Evolutionary conservation across 2,797 vertebrate genomes (phyloP), one percentile per base, ranked within the genome.

Genomic region (Leptatherina wallacei): DNA sequence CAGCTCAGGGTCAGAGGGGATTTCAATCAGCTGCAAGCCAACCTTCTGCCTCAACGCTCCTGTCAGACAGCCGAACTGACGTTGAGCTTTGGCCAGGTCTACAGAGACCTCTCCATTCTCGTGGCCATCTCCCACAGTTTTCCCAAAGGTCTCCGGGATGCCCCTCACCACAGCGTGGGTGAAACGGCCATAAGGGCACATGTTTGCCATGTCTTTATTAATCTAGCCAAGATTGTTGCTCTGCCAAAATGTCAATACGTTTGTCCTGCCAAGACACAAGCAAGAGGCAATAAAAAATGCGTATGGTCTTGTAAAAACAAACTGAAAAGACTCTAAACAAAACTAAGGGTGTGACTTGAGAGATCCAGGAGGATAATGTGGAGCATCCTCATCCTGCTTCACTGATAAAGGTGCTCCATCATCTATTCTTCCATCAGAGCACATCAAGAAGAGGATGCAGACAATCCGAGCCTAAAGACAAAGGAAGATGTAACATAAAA

Each of bases 41-140:
- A 97, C 91, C 75, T 97, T 97, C 91, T 98, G 97, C 77, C 97
- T 94, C 87, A 98, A 90, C 36, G 96, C 96, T 36, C 97, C 97
- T 0, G 95, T 95, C 79, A 97, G 88, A 51, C 97, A 96, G 0
- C 97, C 97, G 0, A 96, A 96, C 91, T 98, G 96, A 44, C 97
- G 94, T 87, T 97, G 96, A 0, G 95, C 96, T 77, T 97, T 97
- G 58, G 97, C 96, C 84, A 97, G 87, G 58, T 98, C 96, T 82
- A 96, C 91, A 0, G 85, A 77, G 2, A 72, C 65, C 47, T 83
- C 81, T 18, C 83, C 89, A 0, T 90, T 91, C 68, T 84, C 75
- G 0, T 6, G 71, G 8, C 22, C 71, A 6, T 77, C 92, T 52
- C 84, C 93, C 11, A 0, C 69, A 0, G 72, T 64, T 36, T 90